Evolutionary conservation across 2,888 invertebrate genomes (phyloP).

Genomic region (Ormia ochracea): DNA sequence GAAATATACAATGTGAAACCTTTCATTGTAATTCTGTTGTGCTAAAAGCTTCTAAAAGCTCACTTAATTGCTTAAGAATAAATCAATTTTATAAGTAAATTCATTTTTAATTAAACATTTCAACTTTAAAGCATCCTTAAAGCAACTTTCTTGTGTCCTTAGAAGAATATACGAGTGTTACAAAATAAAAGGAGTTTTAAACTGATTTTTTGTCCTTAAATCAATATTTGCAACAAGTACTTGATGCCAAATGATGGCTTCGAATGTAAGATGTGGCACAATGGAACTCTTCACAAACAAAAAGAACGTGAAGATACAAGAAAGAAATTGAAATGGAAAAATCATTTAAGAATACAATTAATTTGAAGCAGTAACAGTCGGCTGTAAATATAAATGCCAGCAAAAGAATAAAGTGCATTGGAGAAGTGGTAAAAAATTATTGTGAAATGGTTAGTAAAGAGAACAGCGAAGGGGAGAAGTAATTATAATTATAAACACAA

Average conservation of each 20-base stretch:
- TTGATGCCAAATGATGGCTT: slow-evolving; percentile 53
- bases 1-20: too few relatives aligned
- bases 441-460: not conserved
- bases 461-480: not conserved
- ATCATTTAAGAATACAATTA: slow-evolving; percentile 65
- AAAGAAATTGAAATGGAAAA: slow-evolving; percentile 41
- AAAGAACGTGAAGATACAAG: not conserved
- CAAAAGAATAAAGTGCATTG: not conserved
- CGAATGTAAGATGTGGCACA: slow-evolving; percentile 22
- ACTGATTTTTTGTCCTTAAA: slow-evolving; percentile 56
- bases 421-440: not conserved
- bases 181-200: not conserved
- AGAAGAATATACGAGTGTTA: not conserved
- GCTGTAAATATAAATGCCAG: not conserved
- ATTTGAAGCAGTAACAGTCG: slow-evolving; percentile 15
- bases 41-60: not conserved
- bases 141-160: not conserved
- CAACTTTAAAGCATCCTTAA: not conserved
- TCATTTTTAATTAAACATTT: not conserved
- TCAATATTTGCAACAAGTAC: slow-evolving; percentile 74
- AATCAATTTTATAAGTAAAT: not conserved
- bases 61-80: not conserved
- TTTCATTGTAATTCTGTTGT: too few relatives aligned
- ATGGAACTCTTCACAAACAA: not conserved
- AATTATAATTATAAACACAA: slow-evolving; percentile 51